phyloP scores from a whole-genome alignment of 1,140 invertebrate species.

The Meteorus sp. region DNA sequence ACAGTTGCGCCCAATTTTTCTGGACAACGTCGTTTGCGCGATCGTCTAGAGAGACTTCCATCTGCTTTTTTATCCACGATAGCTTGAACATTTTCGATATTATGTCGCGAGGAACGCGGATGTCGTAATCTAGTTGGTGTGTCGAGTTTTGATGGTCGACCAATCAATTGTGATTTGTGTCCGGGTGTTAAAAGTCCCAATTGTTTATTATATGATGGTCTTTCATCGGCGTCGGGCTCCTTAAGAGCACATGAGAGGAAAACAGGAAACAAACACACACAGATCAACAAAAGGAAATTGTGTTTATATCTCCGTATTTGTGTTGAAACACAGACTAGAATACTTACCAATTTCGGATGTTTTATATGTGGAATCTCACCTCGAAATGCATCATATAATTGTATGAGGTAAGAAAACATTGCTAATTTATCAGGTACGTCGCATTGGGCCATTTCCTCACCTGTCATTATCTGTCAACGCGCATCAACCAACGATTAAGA shows the following conservation, averaged over 20 bases:
- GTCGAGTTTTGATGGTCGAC: slow-evolving; percentile 48
- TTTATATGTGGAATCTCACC: slow-evolving; percentile 82
- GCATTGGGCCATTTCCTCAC: slow-evolving; percentile 75
- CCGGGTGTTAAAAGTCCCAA: slow-evolving; percentile 51
- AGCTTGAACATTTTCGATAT: slow-evolving; percentile 44
- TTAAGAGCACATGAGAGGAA: slow-evolving; percentile 24
- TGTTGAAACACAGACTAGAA: background rate
- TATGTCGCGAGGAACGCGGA: slow-evolving; percentile 43
- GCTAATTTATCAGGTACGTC: slow-evolving; percentile 73
- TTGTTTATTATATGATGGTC: slow-evolving; percentile 45
- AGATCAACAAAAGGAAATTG: slow-evolving; percentile 11
- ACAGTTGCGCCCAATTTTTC: slow-evolving; percentile 61
- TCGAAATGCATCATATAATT: slow-evolving; percentile 81
- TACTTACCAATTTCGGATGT: slow-evolving; percentile 72
- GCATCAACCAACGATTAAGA: slow-evolving; percentile 20
- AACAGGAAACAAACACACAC: background rate
- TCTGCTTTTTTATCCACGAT: slow-evolving; percentile 48
- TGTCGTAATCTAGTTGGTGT: slow-evolving; percentile 38
- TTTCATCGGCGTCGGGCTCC: slow-evolving; percentile 52
- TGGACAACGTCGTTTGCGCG: slow-evolving; percentile 60
- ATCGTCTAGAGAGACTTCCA: slow-evolving; percentile 43
- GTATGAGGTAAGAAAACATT: slow-evolving; percentile 83
- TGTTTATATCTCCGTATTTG: too few species aligned
- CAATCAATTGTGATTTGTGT: slow-evolving; percentile 52
- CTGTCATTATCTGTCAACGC: slow-evolving; percentile 76